Evolutionary conservation across 2,113 vertebrate genomes (phyloP).

Genomic region (Heteronetta atricapilla): DNA sequence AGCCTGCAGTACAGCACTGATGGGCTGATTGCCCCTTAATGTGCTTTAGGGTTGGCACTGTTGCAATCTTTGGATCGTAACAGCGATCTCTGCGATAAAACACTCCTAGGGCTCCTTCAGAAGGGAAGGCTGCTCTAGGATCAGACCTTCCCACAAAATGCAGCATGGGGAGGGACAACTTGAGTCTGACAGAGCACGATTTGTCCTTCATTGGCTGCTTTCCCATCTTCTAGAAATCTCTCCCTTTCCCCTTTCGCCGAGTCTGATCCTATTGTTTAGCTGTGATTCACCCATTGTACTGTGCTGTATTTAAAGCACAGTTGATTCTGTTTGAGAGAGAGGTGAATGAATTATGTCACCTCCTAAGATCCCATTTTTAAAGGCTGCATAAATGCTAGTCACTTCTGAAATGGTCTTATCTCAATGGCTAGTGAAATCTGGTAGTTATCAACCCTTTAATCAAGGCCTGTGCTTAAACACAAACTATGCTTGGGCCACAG

Average conservation of each 20-base stretch:
- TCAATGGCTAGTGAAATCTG: background rate
- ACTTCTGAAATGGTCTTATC: background rate
- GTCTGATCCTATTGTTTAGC: background rate
- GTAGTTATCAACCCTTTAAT: background rate
- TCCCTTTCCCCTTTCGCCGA: background rate
- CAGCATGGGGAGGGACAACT: background rate
- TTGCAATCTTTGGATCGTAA: background rate
- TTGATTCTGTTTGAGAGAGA: background rate
- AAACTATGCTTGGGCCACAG: background rate
- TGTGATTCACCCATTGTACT: background rate
- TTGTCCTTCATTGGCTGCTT: background rate
- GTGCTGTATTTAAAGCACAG: background rate
- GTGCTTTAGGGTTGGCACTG: background rate
- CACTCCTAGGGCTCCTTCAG: background rate
- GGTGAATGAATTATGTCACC: background rate
- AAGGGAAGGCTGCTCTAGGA: background rate
- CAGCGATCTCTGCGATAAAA: background rate
- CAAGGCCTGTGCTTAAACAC: background rate
- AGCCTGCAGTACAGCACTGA: background rate
- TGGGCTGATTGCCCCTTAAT: background rate
- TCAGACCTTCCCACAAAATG: background rate
- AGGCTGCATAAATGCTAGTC: background rate
- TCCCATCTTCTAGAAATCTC: background rate
- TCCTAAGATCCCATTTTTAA: background rate
- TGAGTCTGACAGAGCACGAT: background rate